phyloP scores from a whole-genome alignment of 2,797 vertebrate species.

The Harpagifer antarcticus region DNA sequence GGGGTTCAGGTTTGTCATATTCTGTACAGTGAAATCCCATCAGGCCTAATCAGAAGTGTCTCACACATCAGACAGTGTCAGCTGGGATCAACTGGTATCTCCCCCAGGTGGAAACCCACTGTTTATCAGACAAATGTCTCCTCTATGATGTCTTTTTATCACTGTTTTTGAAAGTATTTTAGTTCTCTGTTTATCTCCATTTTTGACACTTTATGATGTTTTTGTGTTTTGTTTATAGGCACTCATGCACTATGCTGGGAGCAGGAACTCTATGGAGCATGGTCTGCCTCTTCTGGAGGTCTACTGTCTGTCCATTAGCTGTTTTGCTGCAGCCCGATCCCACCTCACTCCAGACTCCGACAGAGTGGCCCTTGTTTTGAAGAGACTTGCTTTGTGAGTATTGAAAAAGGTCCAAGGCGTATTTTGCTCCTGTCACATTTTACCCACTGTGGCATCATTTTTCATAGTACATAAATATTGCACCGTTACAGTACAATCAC shows the following conservation, averaged over 20 bases:
- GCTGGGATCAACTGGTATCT: conserved; percentile 61
- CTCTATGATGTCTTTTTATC: conserved; percentile 6
- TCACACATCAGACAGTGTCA: conserved; percentile 54
- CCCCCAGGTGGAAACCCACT: conserved; percentile 40
- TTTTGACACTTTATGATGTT: conserved; percentile 13
- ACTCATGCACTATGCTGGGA: conserved; percentile 94
- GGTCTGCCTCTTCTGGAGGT: conserved; percentile 94
- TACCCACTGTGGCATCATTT: too few relatives aligned
- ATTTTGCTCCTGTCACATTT: too few relatives aligned
- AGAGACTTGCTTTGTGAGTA: conserved; percentile 96
- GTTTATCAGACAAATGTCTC: conserved; percentile 14
- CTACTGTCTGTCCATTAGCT: conserved; percentile 96
- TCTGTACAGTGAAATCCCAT: conserved; percentile 50
- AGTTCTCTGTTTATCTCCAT: background rate
- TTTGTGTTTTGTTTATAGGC: conserved; percentile 82
- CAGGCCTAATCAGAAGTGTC: conserved; percentile 68
- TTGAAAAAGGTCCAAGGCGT: too few relatives aligned
- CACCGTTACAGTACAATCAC: too few relatives aligned
- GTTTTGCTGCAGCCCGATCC: conserved; percentile 94
- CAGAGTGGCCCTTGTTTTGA: conserved; percentile 94
- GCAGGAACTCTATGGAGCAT: conserved; percentile 94
- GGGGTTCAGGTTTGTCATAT: conserved; percentile 28
- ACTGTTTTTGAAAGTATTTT: conserved; percentile 1
- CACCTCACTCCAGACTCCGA: conserved; percentile 95
- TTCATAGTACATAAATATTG: too few relatives aligned